These are phyloP conservation scores for Poeciliopsis turneri DNA, from an alignment of 2,797 vertebrate genomes.

Conservation along the genomic window DNA sequence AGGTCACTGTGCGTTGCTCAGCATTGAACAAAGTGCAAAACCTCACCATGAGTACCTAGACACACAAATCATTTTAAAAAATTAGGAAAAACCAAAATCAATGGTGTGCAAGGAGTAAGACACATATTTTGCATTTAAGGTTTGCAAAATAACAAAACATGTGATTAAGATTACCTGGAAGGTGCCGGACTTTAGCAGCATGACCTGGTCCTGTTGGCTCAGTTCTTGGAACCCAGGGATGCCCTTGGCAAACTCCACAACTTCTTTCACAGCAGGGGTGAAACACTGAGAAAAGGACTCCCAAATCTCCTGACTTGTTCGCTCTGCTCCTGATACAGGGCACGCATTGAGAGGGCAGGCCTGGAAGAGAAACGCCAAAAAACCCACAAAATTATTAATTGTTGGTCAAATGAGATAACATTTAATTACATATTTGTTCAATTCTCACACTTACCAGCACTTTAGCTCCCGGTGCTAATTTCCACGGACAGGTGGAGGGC, in stretches of 20 bases:
- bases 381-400: not conserved
- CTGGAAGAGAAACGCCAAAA: constrained; percentile 50
- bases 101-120: not conserved
- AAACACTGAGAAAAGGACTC: constrained; percentile 86
- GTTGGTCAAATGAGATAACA: constrained; percentile 1
- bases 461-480: constrained; percentile 78
- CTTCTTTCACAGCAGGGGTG: constrained; percentile 85
- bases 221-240: constrained; percentile 86
- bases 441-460: constrained; percentile 77
- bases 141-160: not conserved
- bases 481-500: constrained; percentile 77
- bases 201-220: constrained; percentile 85
- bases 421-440: not conserved
- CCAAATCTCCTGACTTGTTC: constrained; percentile 83
- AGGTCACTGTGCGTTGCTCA: constrained; percentile 77
- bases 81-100: not conserved
- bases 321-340: constrained; percentile 77
- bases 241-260: constrained; percentile 86
- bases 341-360: constrained; percentile 84
- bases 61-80: constrained; percentile 1
- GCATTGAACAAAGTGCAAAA: constrained; percentile 85
- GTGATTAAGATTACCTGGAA: constrained; percentile 78
- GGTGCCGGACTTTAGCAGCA: constrained; percentile 86
- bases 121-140: constrained; percentile 5
- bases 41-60: constrained; percentile 83